Percentiles rank a stretch among this genome's conserved stretches.
phyloP scores from a whole-genome alignment of 2,888 invertebrate genomes.

The Scaptomyza parva region DNA sequence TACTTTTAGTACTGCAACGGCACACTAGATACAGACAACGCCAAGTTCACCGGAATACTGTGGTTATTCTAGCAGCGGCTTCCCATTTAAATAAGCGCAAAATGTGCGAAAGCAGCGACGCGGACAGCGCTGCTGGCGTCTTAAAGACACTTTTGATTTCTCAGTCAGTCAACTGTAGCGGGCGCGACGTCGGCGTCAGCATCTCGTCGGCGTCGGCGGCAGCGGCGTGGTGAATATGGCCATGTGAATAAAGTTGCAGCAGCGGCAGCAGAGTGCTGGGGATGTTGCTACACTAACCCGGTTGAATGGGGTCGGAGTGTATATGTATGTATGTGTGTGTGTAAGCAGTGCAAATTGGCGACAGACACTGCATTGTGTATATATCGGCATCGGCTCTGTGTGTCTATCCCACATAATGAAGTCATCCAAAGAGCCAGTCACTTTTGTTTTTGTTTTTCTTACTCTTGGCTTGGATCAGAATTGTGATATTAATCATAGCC shows the following conservation, averaged over 20 bases:
- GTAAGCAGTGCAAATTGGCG: conserved; percentile 64
- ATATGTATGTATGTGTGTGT: conserved; percentile 12
- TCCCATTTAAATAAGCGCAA: conserved; percentile 84
- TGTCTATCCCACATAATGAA: conserved; percentile 49
- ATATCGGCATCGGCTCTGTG: no score
- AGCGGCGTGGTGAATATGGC: conserved; percentile 46
- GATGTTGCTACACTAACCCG: conserved; percentile 59
- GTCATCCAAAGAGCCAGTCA: conserved; percentile 57
- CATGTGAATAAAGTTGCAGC: conserved; percentile 75
- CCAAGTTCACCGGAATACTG: conserved; percentile 84
- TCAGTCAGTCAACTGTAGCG: conserved; percentile 75
- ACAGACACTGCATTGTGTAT: conserved; percentile 67
- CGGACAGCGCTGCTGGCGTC: conserved; percentile 15
- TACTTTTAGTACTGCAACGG: conserved; percentile 78
- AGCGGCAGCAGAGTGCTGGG: conserved; percentile 59
- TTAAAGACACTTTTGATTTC: conserved; percentile 60
- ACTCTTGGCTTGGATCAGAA: conserved; percentile 37
- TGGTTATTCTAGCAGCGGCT: conserved; percentile 84
- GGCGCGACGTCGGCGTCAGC: conserved; percentile 16
- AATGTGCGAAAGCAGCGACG: conserved; percentile 62
- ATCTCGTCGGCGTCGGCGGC: conserved; percentile 23
- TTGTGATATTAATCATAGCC: conserved; percentile 68
- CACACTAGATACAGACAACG: conserved; percentile 81
- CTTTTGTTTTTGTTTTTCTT: conserved; percentile 45
- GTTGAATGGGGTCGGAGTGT: conserved; percentile 60